Evolutionary conservation across 2,888 invertebrate genomes (phyloP), one percentile per base, ranked within the genome.

Genomic region (Scaptomyza parva): DNA sequence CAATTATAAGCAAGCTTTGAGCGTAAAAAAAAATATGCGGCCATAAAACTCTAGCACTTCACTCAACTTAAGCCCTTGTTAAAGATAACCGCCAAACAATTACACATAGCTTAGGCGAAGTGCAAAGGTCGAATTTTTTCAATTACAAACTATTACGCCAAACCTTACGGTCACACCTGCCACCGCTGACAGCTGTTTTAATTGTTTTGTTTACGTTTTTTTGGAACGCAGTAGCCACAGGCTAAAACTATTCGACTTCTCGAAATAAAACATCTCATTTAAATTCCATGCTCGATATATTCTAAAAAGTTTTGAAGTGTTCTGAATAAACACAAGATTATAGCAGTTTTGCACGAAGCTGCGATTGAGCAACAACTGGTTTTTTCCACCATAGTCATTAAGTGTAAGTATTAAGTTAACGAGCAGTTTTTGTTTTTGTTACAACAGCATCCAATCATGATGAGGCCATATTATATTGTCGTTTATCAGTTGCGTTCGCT

Each of bases 141-240:
- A n/a, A 7, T 1, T 40, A 12, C 33, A 14, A 40, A 35, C 26
- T n/a, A 8, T 28, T n/a, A 3, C 11, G 26, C 18, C n/a, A 44
- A 26, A 22, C 20, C 2, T 3, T 45, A 58, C 54, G 71, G 71
- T 51, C 73, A 76, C 76, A 73, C 71, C n/a, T 9, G 18, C 0
- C 18, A 1, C 45, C 54, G 40, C 9, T 9, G 2, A 35, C 73
- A 73, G 73, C 73, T 73, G 73, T 55, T 57, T 20, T 48, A 52
- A 57, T 60, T 70, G 76, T 76, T 73, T 73, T 73, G 73, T 73
- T 73, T 73, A 73, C 66, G 43, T 73, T 76, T 62, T 54, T 24
- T 14, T 52, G 44, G 45, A 68, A 53, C 76, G 33, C 60, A 73
- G 76, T 76, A 61, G 55, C 57, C 52, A 50, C 28, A 37, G 14